Conservation (phyloP, 2,888 invertebrate genomes). For the Allolobophora icterica region DNA sequence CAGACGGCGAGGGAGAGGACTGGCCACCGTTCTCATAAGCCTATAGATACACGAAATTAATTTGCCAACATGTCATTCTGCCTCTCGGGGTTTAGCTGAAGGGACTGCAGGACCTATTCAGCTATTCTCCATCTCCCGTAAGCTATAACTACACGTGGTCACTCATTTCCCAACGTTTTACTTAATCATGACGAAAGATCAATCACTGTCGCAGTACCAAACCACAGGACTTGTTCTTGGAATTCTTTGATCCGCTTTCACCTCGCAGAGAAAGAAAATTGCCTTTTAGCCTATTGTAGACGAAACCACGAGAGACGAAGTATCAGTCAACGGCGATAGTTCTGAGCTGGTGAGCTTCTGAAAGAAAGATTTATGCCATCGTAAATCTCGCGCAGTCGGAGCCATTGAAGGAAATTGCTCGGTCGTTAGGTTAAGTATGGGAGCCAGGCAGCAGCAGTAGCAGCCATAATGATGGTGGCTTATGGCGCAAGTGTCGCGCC, state of each 20-base stretch:
- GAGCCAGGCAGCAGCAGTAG: background rate
- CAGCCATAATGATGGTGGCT: background rate
- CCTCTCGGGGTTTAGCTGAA: no score
- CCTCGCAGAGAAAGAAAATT: background rate
- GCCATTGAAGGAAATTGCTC: background rate
- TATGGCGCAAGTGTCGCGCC: background rate
- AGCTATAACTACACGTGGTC: background rate
- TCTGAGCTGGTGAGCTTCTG: background rate
- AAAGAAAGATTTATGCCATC: background rate
- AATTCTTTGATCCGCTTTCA: background rate
- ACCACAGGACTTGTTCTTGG: background rate
- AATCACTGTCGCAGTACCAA: background rate
- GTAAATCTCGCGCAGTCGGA: background rate
- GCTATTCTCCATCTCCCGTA: background rate
- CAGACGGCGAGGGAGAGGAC: background rate
- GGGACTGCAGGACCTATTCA: no score
- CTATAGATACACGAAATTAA: background rate
- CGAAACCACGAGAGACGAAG: background rate
- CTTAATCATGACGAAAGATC: background rate
- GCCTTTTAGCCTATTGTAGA: background rate
- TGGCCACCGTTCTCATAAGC: background rate
- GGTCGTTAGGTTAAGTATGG: background rate
- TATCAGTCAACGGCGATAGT: background rate
- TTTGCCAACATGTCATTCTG: background rate
- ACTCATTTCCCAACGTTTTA: background rate